These are phyloP conservation scores for Aspidiotus rigidus DNA, from an alignment of 2,888 invertebrate genomes.

Conservation along the genomic window DNA sequence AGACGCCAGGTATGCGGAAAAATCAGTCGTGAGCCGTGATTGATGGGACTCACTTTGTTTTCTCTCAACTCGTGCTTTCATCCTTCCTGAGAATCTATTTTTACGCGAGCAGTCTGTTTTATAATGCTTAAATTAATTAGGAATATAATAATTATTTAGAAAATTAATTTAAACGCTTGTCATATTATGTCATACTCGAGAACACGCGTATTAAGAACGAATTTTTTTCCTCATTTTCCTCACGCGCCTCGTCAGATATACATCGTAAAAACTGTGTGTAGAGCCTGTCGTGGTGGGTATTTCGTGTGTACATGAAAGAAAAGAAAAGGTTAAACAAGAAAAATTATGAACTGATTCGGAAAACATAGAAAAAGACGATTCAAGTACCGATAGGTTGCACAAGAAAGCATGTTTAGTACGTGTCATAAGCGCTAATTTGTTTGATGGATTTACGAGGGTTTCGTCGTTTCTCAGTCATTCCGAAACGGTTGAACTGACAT, in stretches of 20 bases:
- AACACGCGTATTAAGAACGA: slow-evolving; percentile 1
- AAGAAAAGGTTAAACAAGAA: slow-evolving; percentile 11
- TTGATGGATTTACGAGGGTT: slow-evolving; percentile 33
- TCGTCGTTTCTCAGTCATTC: slow-evolving; percentile 27
- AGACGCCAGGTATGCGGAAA: too few species aligned
- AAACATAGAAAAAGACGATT: slow-evolving; percentile 19
- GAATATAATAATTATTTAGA: slow-evolving; percentile 17
- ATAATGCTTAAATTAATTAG: background rate
- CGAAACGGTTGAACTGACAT: slow-evolving; percentile 32
- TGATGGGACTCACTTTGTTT: too few species aligned
- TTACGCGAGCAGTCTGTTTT: too few species aligned
- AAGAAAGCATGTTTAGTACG: slow-evolving; percentile 21
- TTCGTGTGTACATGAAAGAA: background rate
- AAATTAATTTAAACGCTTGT: slow-evolving; percentile 31
- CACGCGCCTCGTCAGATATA: background rate
- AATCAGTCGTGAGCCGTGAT: too few species aligned
- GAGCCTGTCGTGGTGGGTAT: too few species aligned
- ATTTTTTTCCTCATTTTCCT: slow-evolving; percentile 6
- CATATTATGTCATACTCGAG: slow-evolving; percentile 25
- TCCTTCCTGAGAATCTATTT: too few species aligned
- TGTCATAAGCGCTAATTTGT: slow-evolving; percentile 34
- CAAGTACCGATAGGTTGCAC: slow-evolving; percentile 24
- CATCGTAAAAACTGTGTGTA: slow-evolving; percentile 2
- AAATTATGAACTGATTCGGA: slow-evolving; percentile 24
- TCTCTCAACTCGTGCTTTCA: too few species aligned